A percentile compares a stretch with the other conserved stretches of the same genome.
Evolutionary conservation across 2,888 invertebrate species (phyloP).

Genomic region (Resseliella maxima): DNA sequence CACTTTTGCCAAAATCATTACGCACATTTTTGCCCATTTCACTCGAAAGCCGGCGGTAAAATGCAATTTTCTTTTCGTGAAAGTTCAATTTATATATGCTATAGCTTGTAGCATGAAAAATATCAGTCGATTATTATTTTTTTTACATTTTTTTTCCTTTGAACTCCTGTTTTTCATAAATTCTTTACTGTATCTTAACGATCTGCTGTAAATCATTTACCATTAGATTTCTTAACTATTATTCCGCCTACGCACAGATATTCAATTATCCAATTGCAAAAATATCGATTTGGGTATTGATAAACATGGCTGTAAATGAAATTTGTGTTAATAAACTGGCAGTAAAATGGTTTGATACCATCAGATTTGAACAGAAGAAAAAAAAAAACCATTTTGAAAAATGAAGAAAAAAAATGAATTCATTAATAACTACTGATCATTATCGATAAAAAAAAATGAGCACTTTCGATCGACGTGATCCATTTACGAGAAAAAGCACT

Average conservation of each 20-base stretch:
- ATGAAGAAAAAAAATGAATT: neutral
- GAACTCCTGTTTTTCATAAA: neutral
- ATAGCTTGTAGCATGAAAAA: too few species aligned
- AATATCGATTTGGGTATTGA: too few species aligned
- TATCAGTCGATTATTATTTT: too few species aligned
- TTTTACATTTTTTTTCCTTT: too few species aligned
- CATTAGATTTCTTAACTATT: neutral
- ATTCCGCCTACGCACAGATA: neutral
- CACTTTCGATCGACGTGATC: neutral
- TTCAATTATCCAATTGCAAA: neutral
- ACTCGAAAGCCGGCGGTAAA: neutral
- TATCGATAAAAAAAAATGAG: neutral
- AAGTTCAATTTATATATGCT: conserved; percentile 2
- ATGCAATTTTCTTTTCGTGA: conserved; percentile 23
- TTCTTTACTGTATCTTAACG: neutral
- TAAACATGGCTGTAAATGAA: too few species aligned
- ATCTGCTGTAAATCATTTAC: neutral
- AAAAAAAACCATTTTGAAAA: neutral
- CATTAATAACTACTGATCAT: conserved; percentile 27
- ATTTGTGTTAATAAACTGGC: neutral
- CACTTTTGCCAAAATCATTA: neutral
- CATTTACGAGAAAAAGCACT: neutral
- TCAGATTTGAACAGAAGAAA: neutral
- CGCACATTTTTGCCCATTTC: neutral
- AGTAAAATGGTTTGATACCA: neutral